phyloP scores from a whole-genome alignment of 2,797 vertebrate genomes.

The Thamnophis elegans region DNA sequence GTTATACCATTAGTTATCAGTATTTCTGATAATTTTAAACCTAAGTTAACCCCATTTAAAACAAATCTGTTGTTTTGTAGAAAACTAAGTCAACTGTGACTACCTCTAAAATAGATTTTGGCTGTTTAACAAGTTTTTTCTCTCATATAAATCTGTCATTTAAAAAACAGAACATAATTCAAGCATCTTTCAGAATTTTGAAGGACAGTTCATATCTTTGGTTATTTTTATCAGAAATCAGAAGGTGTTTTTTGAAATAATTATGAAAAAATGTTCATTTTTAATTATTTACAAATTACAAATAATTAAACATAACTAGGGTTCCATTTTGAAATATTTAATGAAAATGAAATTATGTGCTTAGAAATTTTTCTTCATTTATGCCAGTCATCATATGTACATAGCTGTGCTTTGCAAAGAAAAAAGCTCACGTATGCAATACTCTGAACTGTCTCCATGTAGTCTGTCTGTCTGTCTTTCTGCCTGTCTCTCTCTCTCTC shows the following conservation, averaged over 20 bases:
- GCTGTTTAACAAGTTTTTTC: slow-evolving; percentile 10
- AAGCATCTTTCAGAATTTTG: background rate
- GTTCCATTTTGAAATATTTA: slow-evolving; percentile 23
- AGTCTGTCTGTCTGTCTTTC: background rate
- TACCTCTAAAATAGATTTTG: slow-evolving; percentile 16
- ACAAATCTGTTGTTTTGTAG: background rate
- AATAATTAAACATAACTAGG: background rate
- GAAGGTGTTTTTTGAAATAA: background rate
- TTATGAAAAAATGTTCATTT: background rate
- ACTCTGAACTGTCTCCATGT: background rate
- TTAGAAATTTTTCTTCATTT: slow-evolving; percentile 17
- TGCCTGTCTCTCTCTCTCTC: too few relatives aligned
- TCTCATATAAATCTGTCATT: background rate
- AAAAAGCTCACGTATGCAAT: background rate
- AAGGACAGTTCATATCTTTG: background rate
- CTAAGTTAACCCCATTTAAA: background rate
- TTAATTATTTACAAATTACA: background rate
- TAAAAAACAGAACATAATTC: slow-evolving; percentile 28
- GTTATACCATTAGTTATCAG: background rate
- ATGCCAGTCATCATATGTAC: background rate
- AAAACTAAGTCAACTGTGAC: background rate
- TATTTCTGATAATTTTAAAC: slow-evolving; percentile 19
- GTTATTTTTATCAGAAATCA: background rate
- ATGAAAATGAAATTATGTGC: slow-evolving; percentile 19
- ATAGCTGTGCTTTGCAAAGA: background rate